Base-by-base conservation (phyloP, 1,140 invertebrate species). In the Artemia franciscana region DNA sequence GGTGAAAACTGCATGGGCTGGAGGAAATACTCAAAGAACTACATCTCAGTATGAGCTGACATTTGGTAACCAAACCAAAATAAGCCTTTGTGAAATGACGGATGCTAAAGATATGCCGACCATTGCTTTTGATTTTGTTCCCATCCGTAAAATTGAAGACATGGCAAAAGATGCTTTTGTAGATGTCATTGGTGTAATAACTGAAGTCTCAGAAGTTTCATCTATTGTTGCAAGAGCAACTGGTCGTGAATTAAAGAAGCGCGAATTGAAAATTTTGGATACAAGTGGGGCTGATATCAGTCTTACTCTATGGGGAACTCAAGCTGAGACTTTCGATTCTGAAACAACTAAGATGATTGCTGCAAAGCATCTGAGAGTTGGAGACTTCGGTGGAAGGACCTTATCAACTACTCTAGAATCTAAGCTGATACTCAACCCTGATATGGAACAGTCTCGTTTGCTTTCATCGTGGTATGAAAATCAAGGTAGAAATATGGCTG, bases 131-230 rank as follows among this genome's bases (percentile, higher is more conserved):
- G 80, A 92, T 68, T 92, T 97, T 72, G 71, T 81, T 4, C 77
- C 83, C 0, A 85, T 98, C 65, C 80, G 76, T 66, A 75, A 84
- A n/a, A 77, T 98, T 51, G 80, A 82, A 25, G 75, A 76, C 24
- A 78, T 81, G 61, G 76, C 78, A 61, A 73, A 80, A 24, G 83
- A 90, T 66, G 73, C 78, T 3, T 68, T 74, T 77, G 60, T 71
- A 85, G 94, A 99, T 80, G 75, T 96, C 1, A 82, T 97, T 73
- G 94, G 88, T 58, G 80, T 98, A 24, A 88, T 88, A 66, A 91
- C 89, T 70, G 75, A 75, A 26, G 76, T 76, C 3, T 73, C 75
- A 4, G 91, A 96, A 65, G 28, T 92, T 5, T 75, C 80, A 63
- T 79, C 78, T 4, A 76, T 98, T 15, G 80, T 79, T 7, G 79